Conservation (phyloP, 2,888 invertebrate genomes). For the Hirtodrosophila alboralis region DNA sequence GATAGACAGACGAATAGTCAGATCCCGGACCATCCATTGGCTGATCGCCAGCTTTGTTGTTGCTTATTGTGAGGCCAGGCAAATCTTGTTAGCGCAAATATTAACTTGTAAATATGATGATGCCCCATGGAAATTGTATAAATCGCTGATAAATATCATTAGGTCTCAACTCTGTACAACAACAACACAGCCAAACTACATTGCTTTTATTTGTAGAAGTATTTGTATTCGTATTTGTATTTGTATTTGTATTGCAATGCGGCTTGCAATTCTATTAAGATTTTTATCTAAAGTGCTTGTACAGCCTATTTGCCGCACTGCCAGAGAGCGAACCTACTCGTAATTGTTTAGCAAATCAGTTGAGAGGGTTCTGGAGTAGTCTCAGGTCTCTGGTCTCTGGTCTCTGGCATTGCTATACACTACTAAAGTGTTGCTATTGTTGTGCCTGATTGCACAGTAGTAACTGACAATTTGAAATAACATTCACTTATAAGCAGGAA, state of each 20-base stretch:
- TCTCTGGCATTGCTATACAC: slow-evolving; percentile 38
- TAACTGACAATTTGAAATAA: slow-evolving; percentile 71
- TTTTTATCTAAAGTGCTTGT: slow-evolving; percentile 79
- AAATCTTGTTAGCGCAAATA: slow-evolving; percentile 83
- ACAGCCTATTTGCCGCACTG: slow-evolving; percentile 71
- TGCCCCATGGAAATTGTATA: slow-evolving; percentile 80
- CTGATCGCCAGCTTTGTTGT: slow-evolving; percentile 46
- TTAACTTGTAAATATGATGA: slow-evolving; percentile 83
- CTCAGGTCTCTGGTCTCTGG: too few species aligned
- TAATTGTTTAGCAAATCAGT: slow-evolving; percentile 79
- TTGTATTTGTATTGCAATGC: slow-evolving; percentile 65
- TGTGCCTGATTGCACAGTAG: slow-evolving; percentile 72
- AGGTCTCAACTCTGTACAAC: slow-evolving; percentile 46
- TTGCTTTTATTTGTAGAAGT: slow-evolving; percentile 32
- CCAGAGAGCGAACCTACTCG: slow-evolving; percentile 50
- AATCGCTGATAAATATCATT: slow-evolving; percentile 81
- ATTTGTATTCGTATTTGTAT: slow-evolving; percentile 26
- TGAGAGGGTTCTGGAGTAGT: slow-evolving; percentile 44
- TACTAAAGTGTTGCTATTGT: slow-evolving; percentile 44
- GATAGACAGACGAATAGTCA: too few species aligned
- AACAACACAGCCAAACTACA: slow-evolving; percentile 13
- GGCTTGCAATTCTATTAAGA: slow-evolving; percentile 81
- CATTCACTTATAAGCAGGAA: slow-evolving; percentile 40
- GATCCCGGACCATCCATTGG: slow-evolving; percentile 20
- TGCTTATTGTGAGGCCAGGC: slow-evolving; percentile 39